Evolutionary conservation across 2,113 vertebrate genomes (phyloP), one percentile per base, ranked within the genome.

Genomic region (Garra rufa): DNA sequence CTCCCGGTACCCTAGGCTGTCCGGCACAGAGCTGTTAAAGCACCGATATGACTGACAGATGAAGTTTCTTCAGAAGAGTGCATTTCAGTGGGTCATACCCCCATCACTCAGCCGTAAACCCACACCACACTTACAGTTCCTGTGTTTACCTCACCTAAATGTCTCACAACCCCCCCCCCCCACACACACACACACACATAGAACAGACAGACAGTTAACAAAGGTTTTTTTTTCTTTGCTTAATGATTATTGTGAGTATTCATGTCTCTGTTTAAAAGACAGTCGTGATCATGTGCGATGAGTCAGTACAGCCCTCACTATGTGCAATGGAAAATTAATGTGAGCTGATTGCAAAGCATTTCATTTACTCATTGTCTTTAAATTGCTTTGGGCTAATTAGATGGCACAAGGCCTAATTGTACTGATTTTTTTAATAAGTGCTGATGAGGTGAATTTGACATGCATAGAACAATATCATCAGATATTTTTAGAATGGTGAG

Each of bases 311-410:
- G 14, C 73, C 28, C 6, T 48, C 30, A 81, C 71, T 76, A 9
- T 26, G 75, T 43, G 43, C 26, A 73, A 55, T 81, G 81, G 83
- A 79, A 82, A 84, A 83, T 85, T 87, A 77, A 85, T 81, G 70
- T 43, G 19, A 19, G 21, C 28, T 70, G 76, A 79, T 83, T 85
- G 74, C 55, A 21, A 71, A 43, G 59, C 69, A 85, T 74, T 86
- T 83, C 59, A 85, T 81, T 88, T 83, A 30, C 75, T 76, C 81
- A 52, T 86, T 82, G 76, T 46, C 41, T 83, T 61, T 86, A 71
- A 83, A 83, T 83, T 71, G 57, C 75, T 70, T 65, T 78, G 30
- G 21, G 44, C 38, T 70, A 78, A 46, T 82, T 77, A 65, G 48
- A 82, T 57, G 71, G 59, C 28, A 79, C 57, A 46, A 79, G 38